A percentile compares a stretch with the other conserved stretches of the same genome.
Conservation (phyloP, 2,888 invertebrate genomes). For the Sthenelais limicola region DNA sequence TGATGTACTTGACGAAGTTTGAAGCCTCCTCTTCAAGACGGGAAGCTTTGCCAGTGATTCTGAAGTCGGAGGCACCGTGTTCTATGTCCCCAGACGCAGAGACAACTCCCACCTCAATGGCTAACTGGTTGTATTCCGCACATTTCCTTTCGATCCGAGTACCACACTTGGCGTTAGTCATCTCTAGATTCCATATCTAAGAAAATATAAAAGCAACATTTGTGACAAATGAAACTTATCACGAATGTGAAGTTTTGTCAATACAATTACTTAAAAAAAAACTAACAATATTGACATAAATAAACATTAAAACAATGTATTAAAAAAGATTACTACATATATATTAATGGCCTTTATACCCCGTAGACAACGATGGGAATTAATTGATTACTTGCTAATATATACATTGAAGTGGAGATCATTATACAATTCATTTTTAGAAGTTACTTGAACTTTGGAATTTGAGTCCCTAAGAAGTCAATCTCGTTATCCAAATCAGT, state of each 20-base stretch:
- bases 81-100: conserved; percentile 63
- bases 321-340: too few relatives aligned
- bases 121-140: conserved; percentile 59
- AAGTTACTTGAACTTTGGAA: too few relatives aligned
- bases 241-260: too few relatives aligned
- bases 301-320: too few relatives aligned
- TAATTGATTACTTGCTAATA: background rate
- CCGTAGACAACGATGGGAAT: too few relatives aligned
- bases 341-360: too few relatives aligned
- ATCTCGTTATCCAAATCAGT: background rate
- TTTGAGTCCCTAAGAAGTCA: background rate
- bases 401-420: background rate
- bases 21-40: conserved; percentile 7
- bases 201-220: conserved; percentile 3
- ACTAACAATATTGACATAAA: too few relatives aligned
- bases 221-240: background rate
- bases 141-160: conserved; percentile 54
- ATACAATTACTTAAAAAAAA: background rate
- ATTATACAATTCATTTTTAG: too few relatives aligned
- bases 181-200: conserved; percentile 17
- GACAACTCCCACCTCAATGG: conserved; percentile 60
- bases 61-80: conserved; percentile 63
- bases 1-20: conserved; percentile 8
- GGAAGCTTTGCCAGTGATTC: conserved; percentile 48
- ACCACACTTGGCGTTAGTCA: conserved; percentile 40